Percentiles rank a stretch among this genome's conserved stretches.
Evolutionary conservation across 2,113 vertebrate species (phyloP).

Genomic region (Centropus unirufus): DNA sequence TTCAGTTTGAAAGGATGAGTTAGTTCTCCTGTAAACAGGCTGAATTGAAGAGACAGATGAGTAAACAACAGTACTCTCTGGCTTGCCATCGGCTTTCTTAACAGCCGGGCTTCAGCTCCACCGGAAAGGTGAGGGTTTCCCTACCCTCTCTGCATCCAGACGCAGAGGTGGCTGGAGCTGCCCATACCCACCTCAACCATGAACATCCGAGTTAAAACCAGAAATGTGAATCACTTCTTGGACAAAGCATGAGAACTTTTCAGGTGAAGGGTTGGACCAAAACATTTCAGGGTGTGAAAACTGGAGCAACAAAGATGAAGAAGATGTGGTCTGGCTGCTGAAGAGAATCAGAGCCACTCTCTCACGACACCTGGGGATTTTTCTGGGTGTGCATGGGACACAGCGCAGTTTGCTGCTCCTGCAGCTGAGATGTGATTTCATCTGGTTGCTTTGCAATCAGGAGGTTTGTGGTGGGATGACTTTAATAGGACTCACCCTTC

Average conservation of each 20-base stretch:
- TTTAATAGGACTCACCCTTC: neutral
- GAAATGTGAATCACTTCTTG: neutral
- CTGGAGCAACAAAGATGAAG: accelerated
- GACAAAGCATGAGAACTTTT: neutral
- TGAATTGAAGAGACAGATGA: neutral
- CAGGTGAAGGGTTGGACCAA: neutral
- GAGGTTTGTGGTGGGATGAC: neutral
- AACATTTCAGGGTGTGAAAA: neutral
- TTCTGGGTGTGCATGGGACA: neutral
- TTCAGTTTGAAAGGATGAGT: neutral
- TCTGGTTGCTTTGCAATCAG: neutral
- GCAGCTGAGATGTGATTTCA: neutral
- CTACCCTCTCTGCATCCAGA: neutral
- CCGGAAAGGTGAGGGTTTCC: neutral
- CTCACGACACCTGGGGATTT: neutral
- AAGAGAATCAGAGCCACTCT: neutral
- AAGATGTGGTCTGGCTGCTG: neutral
- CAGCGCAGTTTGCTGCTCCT: neutral
- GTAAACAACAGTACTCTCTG: accelerated
- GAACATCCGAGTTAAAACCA: neutral
- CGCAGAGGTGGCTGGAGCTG: neutral
- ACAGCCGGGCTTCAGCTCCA: neutral
- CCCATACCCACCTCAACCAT: neutral
- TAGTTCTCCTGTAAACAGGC: neutral
- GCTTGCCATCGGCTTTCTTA: neutral